Evolutionary conservation across 2,888 invertebrate species (phyloP).

Genomic region (Fragum fragum): DNA sequence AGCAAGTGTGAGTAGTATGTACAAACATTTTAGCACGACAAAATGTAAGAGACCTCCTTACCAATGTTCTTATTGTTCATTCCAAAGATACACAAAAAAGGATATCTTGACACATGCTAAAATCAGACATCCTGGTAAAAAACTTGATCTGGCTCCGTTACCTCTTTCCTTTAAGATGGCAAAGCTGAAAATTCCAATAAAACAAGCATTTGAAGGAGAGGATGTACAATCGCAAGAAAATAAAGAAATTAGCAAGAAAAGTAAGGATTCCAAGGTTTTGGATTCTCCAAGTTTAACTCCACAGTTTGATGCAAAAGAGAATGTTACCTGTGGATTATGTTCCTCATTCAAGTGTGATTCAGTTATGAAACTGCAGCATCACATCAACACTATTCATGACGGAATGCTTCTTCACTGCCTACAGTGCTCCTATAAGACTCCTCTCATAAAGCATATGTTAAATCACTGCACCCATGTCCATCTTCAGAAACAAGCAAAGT

Average conservation of each 20-base stretch:
- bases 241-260: not conserved
- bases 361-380: slow-evolving; percentile 56
- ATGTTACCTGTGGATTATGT: slow-evolving; percentile 50
- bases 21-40: slow-evolving; percentile 57
- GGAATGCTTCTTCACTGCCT: slow-evolving; percentile 51
- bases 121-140: slow-evolving; percentile 53
- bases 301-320: not conserved
- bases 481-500: slow-evolving; percentile 27
- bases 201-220: slow-evolving; percentile 27
- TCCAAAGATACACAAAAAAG: slow-evolving; percentile 45
- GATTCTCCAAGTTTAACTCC: not conserved
- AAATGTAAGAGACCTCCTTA: slow-evolving; percentile 59
- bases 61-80: slow-evolving; percentile 63
- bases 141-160: slow-evolving; percentile 23
- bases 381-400: slow-evolving; percentile 63
- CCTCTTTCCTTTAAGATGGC: slow-evolving; percentile 46
- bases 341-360: slow-evolving; percentile 36
- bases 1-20: slow-evolving; percentile 59
- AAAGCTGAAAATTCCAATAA: slow-evolving; percentile 43
- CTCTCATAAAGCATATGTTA: slow-evolving; percentile 64
- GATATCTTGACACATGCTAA: slow-evolving; percentile 48
- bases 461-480: slow-evolving; percentile 65
- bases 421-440: slow-evolving; percentile 64
- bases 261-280: not conserved
- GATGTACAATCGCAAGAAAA: not conserved